These are phyloP conservation scores for Oreotrochilus melanogaster DNA, from an alignment of 2,113 vertebrate species.

Conservation along the genomic window DNA sequence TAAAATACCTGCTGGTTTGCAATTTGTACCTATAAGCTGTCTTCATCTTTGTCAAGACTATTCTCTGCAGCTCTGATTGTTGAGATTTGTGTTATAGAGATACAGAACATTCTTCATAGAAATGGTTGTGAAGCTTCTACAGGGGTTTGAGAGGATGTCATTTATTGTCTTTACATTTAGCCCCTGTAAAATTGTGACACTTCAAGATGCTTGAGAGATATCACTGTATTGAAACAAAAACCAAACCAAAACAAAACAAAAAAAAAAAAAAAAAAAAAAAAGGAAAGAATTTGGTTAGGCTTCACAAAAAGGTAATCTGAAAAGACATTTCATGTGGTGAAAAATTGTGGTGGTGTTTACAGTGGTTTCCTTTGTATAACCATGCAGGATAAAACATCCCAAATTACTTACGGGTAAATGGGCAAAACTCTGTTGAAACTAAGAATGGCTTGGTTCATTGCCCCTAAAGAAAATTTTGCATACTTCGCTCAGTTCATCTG, in stretches of 20 bases:
- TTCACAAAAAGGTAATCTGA: background rate
- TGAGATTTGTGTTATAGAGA: background rate
- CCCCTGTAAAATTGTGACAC: background rate
- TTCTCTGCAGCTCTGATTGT: background rate
- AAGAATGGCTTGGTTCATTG: background rate
- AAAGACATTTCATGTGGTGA: background rate
- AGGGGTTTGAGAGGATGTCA: background rate
- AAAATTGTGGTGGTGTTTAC: background rate
- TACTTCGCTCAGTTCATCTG: background rate
- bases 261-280: background rate
- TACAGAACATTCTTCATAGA: background rate
- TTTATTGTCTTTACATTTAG: background rate
- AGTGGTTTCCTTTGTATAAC: background rate
- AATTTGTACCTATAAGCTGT: background rate
- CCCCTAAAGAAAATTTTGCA: background rate
- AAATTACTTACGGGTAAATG: background rate
- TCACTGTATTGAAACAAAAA: background rate
- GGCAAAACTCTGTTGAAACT: background rate
- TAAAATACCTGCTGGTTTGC: background rate
- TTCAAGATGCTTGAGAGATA: background rate
- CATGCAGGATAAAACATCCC: background rate
- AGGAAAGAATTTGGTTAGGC: background rate
- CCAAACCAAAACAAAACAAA: too few relatives aligned
- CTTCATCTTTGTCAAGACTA: background rate
- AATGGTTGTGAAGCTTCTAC: background rate